Conservation (phyloP, 2,113 vertebrate genomes). For the Burhinus oedicnemus region DNA sequence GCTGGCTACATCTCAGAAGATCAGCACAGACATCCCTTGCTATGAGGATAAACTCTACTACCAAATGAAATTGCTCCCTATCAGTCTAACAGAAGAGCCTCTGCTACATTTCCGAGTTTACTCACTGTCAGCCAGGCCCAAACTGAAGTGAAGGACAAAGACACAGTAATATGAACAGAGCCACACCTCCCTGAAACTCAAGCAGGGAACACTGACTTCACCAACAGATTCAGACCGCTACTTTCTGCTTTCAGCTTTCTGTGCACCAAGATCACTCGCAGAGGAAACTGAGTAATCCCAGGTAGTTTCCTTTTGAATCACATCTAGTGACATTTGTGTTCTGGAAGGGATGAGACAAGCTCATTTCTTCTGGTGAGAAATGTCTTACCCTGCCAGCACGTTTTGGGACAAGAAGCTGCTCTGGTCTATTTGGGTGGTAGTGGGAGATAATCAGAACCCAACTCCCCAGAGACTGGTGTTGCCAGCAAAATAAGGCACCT, state of each 20-base stretch:
- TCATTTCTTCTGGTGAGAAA: neutral
- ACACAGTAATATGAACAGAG: neutral
- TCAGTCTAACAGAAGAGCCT: neutral
- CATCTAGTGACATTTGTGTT: neutral
- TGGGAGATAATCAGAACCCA: neutral
- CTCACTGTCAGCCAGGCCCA: neutral
- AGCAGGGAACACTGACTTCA: neutral
- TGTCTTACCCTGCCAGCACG: neutral
- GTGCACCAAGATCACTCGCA: neutral
- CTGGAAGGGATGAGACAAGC: neutral
- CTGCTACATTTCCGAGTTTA: neutral
- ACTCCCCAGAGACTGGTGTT: neutral
- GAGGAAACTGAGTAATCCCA: conserved; percentile 56
- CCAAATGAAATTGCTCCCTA: neutral
- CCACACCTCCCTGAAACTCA: neutral
- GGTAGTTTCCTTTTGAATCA: conserved; percentile 50
- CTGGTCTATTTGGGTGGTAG: neutral
- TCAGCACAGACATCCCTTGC: neutral
- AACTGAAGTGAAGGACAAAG: neutral
- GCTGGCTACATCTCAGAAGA: neutral
- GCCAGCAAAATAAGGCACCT: neutral
- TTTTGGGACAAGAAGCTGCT: neutral
- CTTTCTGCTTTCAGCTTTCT: neutral
- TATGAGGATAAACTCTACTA: neutral
- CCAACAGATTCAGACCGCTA: neutral